Conservation (phyloP, 2,113 vertebrate species). For the Caretta caretta region DNA sequence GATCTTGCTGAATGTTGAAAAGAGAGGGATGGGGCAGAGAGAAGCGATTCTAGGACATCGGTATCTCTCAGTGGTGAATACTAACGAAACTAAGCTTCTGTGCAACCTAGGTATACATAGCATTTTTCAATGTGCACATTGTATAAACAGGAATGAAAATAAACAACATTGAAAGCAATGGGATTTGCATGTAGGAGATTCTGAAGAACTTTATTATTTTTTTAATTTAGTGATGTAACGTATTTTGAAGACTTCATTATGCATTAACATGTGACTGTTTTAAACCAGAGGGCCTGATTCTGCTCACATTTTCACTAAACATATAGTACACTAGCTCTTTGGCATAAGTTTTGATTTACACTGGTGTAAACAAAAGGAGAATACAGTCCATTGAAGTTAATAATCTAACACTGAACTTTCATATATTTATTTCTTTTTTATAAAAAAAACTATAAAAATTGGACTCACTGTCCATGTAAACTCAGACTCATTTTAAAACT, state of each 20-base stretch:
- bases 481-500: not conserved
- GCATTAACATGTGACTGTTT: not conserved
- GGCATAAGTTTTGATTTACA: not conserved
- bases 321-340: not conserved
- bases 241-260: not conserved
- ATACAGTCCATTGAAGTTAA: not conserved
- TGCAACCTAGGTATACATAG: not conserved
- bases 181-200: not conserved
- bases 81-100: not conserved
- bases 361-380: not conserved
- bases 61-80: not conserved
- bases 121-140: not conserved
- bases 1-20: constrained; percentile 6
- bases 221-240: not conserved
- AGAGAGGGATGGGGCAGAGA: not conserved
- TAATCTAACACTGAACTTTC: not conserved
- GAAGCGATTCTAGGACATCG: not conserved
- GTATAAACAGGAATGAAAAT: not conserved
- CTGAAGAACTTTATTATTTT: not conserved
- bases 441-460: not conserved
- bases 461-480: not conserved
- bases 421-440: not conserved
- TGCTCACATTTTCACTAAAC: not conserved
- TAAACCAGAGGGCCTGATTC: not conserved
- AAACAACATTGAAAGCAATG: not conserved